Base-by-base conservation (phyloP, 1,140 invertebrate genomes). In the Drosophila nasuta region DNA sequence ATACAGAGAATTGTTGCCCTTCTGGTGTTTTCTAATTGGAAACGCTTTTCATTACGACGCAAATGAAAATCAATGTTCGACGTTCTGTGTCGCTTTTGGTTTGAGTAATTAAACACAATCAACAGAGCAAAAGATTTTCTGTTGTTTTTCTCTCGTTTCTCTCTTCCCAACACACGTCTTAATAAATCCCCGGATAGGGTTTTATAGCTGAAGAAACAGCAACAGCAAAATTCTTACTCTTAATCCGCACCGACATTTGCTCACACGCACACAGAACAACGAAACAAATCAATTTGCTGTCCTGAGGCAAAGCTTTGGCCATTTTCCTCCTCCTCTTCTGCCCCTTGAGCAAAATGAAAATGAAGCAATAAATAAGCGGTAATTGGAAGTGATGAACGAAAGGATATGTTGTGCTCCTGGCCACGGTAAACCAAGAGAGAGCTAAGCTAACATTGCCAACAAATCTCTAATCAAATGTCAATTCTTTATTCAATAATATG, bases 391-490 rank as follows among this genome's bases (percentile, higher is more conserved):
- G 85, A 89, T 89, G 85, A 85, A 73, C 69, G 56, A 56, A 65
- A 77, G 73, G 69, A 75, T 87, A 68, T 56, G 70, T 59, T 69
- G 20, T 25, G 79, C 69, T 60, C 13, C 20, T 46, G 57, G 41
- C 51, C 33, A 49, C 67, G 78, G 56, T 3, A 25, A 25, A 25
- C 20, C 20, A 25, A 25, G 52, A 63, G 56, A 54, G 33, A 82
- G 35, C 59, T 59, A 17, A 52, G 38, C 33, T 7, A 66, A 54
- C 58, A 56, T 15, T 41, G 33, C 43, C 43, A 43, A 6, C 38
- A 60, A 83, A 88, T 86, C 83, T 88, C 81, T 85, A 89, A 89
- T 89, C 85, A 89, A 89, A 89, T 89, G 85, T 89, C 86, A 90
- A 89, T 90, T 81, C 64, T 62, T 89, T 89, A 89, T 89, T 89